Percentiles rank a stretch among this genome's conserved stretches.
Evolutionary conservation across 2,113 vertebrate species (phyloP).

Genomic region (Phaethon lepturus): DNA sequence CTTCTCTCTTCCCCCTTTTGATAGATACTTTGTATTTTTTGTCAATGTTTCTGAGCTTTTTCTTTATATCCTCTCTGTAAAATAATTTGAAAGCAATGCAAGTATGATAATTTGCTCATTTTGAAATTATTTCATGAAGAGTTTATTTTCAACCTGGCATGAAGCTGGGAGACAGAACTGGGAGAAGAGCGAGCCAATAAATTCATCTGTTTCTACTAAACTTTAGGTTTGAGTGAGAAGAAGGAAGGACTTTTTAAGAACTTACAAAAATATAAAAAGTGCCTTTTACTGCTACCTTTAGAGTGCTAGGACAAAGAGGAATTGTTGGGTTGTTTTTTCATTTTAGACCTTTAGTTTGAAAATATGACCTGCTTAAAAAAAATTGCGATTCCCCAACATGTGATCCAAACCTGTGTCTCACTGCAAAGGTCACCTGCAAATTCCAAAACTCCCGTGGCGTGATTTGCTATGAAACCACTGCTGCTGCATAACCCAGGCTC

Average conservation of each 20-base stretch:
- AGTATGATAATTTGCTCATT: not conserved
- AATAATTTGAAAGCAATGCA: not conserved
- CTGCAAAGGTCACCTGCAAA: not conserved
- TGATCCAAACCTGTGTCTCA: not conserved
- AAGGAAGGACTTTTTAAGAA: not conserved
- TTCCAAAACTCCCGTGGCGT: accelerated
- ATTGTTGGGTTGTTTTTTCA: not conserved
- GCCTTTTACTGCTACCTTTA: not conserved
- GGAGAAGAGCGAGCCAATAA: not conserved
- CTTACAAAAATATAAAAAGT: not conserved
- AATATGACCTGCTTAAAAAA: not conserved
- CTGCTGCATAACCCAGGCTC: not conserved
- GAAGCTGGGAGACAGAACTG: not conserved
- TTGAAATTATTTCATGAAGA: not conserved
- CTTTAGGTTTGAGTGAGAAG: not conserved
- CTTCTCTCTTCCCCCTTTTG: not conserved
- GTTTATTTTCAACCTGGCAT: not conserved
- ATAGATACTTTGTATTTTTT: not conserved
- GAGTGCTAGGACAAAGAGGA: not conserved
- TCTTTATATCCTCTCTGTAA: not conserved
- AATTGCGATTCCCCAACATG: accelerated
- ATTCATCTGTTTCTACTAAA: not conserved
- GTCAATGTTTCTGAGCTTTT: not conserved
- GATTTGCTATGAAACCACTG: not conserved
- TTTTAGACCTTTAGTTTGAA: not conserved